A percentile compares a stretch with the other conserved stretches of the same genome.
phyloP scores from a whole-genome alignment of 2,888 invertebrate species.

The Philaethria dido region DNA sequence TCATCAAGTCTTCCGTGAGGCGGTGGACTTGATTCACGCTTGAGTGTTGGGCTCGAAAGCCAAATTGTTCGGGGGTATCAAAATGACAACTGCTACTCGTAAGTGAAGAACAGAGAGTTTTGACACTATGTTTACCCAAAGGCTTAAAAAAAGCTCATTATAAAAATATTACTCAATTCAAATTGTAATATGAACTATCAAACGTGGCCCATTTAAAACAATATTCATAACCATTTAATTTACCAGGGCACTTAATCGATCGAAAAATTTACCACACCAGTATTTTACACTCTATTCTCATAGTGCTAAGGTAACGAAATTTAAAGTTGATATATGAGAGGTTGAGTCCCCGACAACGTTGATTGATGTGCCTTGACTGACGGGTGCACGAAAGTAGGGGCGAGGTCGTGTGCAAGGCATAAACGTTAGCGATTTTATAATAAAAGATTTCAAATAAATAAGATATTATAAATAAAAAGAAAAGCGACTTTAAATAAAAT shows the following conservation, averaged over 20 bases:
- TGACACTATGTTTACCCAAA: not conserved
- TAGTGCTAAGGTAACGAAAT: slow-evolving; percentile 48
- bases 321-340: slow-evolving; percentile 75
- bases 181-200: slow-evolving; percentile 41
- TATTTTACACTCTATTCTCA: slow-evolving; percentile 53
- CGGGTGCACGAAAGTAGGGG: slow-evolving; percentile 72
- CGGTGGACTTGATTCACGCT: too few species aligned
- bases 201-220: slow-evolving; percentile 51
- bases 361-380: slow-evolving; percentile 80
- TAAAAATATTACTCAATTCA: slow-evolving; percentile 2
- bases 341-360: slow-evolving; percentile 74
- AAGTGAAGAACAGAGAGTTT: not conserved
- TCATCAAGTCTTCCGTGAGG: too few species aligned
- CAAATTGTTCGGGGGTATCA: too few species aligned
- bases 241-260: slow-evolving; percentile 72
- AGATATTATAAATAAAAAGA: too few species aligned
- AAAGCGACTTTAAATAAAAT: too few species aligned
- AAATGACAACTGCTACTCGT: too few species aligned
- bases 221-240: slow-evolving; percentile 53
- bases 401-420: slow-evolving; percentile 46
- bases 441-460: too few species aligned
- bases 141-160: not conserved
- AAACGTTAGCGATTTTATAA: slow-evolving; percentile 37
- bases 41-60: too few species aligned
- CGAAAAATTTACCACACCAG: slow-evolving; percentile 56